Evolutionary conservation across 2,113 vertebrate genomes (phyloP), one percentile per base, ranked within the genome.

Genomic region (Delphinus delphis): DNA sequence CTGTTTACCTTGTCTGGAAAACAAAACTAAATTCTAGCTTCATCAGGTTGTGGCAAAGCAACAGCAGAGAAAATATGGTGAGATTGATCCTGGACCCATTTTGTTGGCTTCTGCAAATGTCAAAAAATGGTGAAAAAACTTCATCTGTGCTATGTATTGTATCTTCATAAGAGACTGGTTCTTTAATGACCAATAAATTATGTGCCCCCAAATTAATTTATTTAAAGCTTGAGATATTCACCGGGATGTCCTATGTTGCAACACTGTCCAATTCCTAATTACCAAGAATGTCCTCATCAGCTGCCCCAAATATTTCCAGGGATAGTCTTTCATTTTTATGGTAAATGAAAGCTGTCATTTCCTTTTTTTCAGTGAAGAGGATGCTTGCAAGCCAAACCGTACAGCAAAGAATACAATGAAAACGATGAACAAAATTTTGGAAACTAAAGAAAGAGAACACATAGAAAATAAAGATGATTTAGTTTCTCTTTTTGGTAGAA

Each of bases 381-480:
- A 87, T 82, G 67, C 25, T 92, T 88, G 44, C 36, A 83, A 94
- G 13, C 5, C 50, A 95, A 96, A 97, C 67, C 95, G 44, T n/a
- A n/a, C 13, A 82, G 10, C 7, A 44, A 87, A 87, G 8, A 83
- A 81, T 60, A 33, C 33, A 90, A n/a, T 63, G 77, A 86, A 90
- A 96, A 79, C 3, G 31, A 80, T 87, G 76, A 77, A 41, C 15
- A 88, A 85, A 96, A 79, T 81, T 94, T 90, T 88, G 33, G 71
- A 96, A 94, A 63, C 28, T 70, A 36, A 6, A 81, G 33, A 92
- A 93, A 89, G 44, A 84, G 17, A 81, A 81, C 18, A n/a, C 7
- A 63, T 23, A 47, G 41, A 95, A 94, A 95, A 80, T 63, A 92
- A 94, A 80, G 67, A 90, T 80, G 90, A 94, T 96, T 90, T 88